Base-by-base conservation (phyloP, 2,113 vertebrate genomes). In the Sorex araneus region DNA sequence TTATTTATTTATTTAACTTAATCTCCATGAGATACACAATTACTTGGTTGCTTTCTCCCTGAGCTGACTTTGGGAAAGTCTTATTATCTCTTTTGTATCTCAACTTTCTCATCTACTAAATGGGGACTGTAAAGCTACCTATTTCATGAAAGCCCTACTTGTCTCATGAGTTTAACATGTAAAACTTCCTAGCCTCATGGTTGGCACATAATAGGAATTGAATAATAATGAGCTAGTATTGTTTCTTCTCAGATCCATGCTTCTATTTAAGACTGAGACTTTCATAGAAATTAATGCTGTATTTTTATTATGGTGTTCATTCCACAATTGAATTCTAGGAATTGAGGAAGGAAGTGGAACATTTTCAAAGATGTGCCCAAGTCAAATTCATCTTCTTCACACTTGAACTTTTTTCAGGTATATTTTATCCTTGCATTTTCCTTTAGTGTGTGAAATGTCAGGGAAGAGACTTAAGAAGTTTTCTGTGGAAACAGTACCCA, bases 381-480 rank as follows among this genome's bases (percentile, higher is more conserved):
- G 36, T 90, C 57, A 54, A 84, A 73, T 88, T 89, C 77, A 86
- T 81, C 47, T 89, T 91, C 54, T 89, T 91, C 54, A 85, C 21
- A 85, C 11, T 79, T 74, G 40, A 74, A 32, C 18, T 92, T 87
- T 93, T 73, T 57, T 87, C 50, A 19, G 45, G 77, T 13, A 40
- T 82, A 74, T 63, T 87, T 91, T 54, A 5, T 36, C 4, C 80
- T 79, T 77, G 77, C 43, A 45, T 70, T 91, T 82, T 87, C 40
- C 77, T 89, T 25, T 90, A 6, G 73, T 89, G 87, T 87, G 69
- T 90, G 45, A 87, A 94, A 94, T 90, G 28, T 89, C 81, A 93
- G 28, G 43, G 69, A 84, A 91, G 78, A 97, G 87, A 78, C 21
- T 32, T 92, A 57, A 84, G 91, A 89, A 70, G 28, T 60, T 91